Base-by-base conservation (phyloP, 2,888 invertebrate genomes). In the Rhogogaster chlorosoma region DNA sequence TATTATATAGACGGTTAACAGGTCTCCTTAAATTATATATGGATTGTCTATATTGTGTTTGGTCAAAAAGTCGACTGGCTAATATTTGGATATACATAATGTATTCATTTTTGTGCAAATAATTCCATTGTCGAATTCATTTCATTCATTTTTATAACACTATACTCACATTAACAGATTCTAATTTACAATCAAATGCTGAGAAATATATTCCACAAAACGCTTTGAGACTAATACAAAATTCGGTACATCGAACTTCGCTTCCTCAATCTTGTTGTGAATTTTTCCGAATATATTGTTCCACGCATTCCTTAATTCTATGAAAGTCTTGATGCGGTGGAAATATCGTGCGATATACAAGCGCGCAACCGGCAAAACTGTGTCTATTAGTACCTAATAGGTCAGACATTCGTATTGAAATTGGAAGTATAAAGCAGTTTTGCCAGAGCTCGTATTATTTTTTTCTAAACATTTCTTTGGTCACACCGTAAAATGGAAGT, bases 401-500 rank as follows among this genome's bases (percentile, higher is more conserved):
- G 18, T 18, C 1, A 67, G 1, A 67, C 26, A 22, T 22, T 26
- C 2, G 18, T 61, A 61, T 61, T 7, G 67, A 67, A 15, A 22
- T 61, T 61, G 15, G 32, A 18, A 67, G 18, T 67, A n/a, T n/a
- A 67, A 67, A 67, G 32, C 3, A 67, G 32, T 26, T 61, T 26
- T 26, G 67, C 0, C 61, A 32, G 18, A 32, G 12, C 18, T 6
- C 32, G 32, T 29, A 67, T 67, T 32, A 32, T 18, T 67, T 67
- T 18, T 67, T 67, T 67, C 18, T 49, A 22, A 78, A 84, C 22
- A 78, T n/a, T 32, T 78, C 45, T 32, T 78, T 77, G 2, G 84
- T 78, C 15, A 84, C 2, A 32, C 57, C 57, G 29, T 26, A 85
- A 1, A 85, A 61, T 9, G 85, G 85, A 7, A 45, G 61, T 15